These are phyloP conservation scores for Morus bassanus DNA, from an alignment of 2,797 vertebrate genomes.

Conservation along the genomic window DNA sequence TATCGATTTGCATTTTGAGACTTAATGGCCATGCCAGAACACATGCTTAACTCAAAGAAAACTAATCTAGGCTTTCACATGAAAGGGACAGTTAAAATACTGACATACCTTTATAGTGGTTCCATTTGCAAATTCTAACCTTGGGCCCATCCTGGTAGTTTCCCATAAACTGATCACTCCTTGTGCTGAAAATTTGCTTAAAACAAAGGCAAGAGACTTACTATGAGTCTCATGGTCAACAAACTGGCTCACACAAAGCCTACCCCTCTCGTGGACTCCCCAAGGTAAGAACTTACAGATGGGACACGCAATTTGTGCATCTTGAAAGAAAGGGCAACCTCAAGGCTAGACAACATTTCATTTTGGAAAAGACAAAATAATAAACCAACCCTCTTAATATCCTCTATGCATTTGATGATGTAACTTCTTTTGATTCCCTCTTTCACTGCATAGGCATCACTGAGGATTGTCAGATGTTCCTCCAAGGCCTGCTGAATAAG, in stretches of 20 bases:
- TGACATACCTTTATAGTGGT: constrained; percentile 62
- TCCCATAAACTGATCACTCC: constrained; percentile 75
- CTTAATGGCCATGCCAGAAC: constrained; percentile 10
- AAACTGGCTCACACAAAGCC: constrained; percentile 48
- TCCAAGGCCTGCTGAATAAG: constrained; percentile 96
- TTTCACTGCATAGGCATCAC: constrained; percentile 96
- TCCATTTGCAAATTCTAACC: constrained; percentile 77
- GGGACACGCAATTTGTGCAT: constrained; percentile 14
- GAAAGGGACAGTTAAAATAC: constrained; percentile 59
- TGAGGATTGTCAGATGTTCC: constrained; percentile 96
- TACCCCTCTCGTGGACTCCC: constrained; percentile 43
- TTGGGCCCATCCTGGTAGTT: constrained; percentile 77
- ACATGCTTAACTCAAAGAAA: constrained; percentile 40
- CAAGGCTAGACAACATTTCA: neutral
- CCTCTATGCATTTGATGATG: constrained; percentile 98
- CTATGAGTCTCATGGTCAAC: constrained; percentile 65
- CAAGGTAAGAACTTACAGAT: constrained; percentile 62
- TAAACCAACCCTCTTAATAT: constrained; percentile 94
- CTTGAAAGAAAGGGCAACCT: constrained; percentile 41
- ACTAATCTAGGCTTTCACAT: constrained; percentile 46
- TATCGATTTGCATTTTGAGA: neutral
- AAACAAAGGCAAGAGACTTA: constrained; percentile 71
- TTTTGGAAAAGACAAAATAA: constrained; percentile 17
- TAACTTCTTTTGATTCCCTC: constrained; percentile 94
- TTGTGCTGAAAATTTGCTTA: constrained; percentile 76